Evolutionary conservation across 2,888 invertebrate species (phyloP), one percentile per base, ranked within the genome.

Genomic region (Allygus modestus): DNA sequence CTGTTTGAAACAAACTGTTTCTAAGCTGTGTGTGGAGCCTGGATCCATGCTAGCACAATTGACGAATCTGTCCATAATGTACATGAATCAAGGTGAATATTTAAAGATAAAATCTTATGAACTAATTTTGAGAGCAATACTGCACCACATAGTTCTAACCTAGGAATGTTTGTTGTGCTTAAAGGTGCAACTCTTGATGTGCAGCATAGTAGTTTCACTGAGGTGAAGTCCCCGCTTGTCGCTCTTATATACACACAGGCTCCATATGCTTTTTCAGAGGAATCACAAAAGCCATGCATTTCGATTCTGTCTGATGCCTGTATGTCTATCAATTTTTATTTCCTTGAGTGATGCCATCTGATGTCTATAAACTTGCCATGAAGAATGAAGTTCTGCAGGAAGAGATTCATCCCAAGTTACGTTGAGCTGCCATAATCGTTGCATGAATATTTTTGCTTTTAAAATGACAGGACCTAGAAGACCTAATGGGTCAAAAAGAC

Each of bases 401-500:
- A 61, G 61, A n/a, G 5, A n/a, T 23, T 61, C 61, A 61, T 61
- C 61, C 61, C 61, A 61, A 28, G 61, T 1, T 28, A 61, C 20
- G 4, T 61, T 61, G 2, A 23, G 23, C 26, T 23, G 20, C 61
- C 61, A 23, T 23, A 61, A 61, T 23, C n/a, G 61, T 61, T 61
- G 61, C 61, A 61, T 61, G 2, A 61, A 23, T 7, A 61, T 4
- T 61, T 61, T 61, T 1, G 61, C 61, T 23, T n/a, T 23, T 9
- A 61, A 17, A 61, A 61, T 61, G 17, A 61, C 61, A 61, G 61
- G 61, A 12, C 61, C 61, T 15, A 61, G 20, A 17, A 61, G 61
- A 12, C 61, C 61, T 23, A 61, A 28, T 1, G 61, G 61, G n/a
- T 61, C 61, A 23, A 61, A 61, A 4, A 61, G 20, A 11, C 26